phyloP scores from a whole-genome alignment of 2,797 vertebrate species.

The Babyrousa celebensis region DNA sequence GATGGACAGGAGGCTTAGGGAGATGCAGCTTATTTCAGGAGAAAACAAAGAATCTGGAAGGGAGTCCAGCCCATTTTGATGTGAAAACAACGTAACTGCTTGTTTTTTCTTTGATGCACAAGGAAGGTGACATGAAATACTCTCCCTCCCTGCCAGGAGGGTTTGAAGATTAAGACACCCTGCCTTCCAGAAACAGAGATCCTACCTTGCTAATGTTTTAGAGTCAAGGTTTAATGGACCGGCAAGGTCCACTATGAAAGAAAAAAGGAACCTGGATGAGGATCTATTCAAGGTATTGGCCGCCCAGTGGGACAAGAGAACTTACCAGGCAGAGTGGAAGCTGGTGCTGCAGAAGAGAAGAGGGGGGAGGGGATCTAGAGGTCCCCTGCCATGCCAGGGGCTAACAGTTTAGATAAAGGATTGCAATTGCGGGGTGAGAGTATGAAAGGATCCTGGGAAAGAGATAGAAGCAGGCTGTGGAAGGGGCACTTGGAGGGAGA shows the following conservation, averaged over 20 bases:
- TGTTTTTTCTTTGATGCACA: not conserved
- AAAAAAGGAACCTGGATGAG: not conserved
- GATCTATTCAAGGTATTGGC: not conserved
- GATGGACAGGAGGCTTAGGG: not conserved
- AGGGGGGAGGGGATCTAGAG: rapidly evolving
- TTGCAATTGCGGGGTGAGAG: rapidly evolving
- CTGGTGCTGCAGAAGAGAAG: not conserved
- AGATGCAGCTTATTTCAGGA: not conserved
- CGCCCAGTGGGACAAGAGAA: not conserved
- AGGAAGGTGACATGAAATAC: not conserved
- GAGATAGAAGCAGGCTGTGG: not conserved
- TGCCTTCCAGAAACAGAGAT: not conserved
- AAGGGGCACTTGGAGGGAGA: not conserved
- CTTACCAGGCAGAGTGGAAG: not conserved
- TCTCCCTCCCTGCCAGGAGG: not conserved
- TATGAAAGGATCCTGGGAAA: not conserved
- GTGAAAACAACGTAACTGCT: constrained; percentile 1
- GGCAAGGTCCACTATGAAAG: not conserved
- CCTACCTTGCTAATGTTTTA: not conserved
- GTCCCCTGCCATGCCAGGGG: not conserved
- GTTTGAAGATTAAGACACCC: not conserved
- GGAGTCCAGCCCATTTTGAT: constrained; percentile 10
- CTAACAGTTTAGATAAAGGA: not conserved
- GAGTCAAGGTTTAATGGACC: not conserved
- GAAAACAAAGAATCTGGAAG: constrained; percentile 52